Conservation (phyloP, 2,888 invertebrate species). For the Minunthozetes semirufus region DNA sequence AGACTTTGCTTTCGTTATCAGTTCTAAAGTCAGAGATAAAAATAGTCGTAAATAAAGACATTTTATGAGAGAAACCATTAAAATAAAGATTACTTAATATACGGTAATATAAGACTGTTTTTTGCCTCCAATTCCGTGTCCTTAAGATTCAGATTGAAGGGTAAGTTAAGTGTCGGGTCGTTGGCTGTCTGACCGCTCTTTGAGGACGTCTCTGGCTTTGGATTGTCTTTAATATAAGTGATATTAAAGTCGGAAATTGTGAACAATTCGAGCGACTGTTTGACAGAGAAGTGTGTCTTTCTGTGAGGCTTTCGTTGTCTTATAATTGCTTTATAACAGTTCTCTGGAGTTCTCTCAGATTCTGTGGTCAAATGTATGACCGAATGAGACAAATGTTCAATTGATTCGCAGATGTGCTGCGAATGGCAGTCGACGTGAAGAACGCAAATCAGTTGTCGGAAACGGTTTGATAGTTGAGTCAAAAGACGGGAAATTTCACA, state of each 20-base stretch:
- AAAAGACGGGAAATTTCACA: background rate
- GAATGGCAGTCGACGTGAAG: constrained; percentile 26
- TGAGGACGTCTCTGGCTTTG: no score
- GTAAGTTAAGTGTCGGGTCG: constrained; percentile 15
- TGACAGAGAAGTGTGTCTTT: constrained; percentile 24
- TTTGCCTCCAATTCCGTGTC: constrained; percentile 58
- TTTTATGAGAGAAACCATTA: background rate
- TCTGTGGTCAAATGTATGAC: background rate
- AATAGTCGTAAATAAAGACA: background rate
- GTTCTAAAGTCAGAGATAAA: background rate
- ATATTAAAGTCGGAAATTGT: background rate
- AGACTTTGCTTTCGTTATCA: constrained; percentile 39
- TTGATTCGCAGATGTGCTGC: background rate
- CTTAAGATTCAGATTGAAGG: constrained; percentile 60
- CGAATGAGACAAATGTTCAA: constrained; percentile 9
- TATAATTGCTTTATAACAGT: background rate
- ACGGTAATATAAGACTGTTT: constrained; percentile 58
- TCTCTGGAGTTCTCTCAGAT: background rate
- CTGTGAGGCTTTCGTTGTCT: constrained; percentile 17
- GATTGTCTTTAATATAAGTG: background rate
- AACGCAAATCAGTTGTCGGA: constrained; percentile 13
- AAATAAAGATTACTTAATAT: constrained; percentile 50
- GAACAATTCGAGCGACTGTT: constrained; percentile 24
- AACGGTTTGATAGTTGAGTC: background rate
- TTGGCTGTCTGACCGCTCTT: background rate